Evolutionary conservation across 2,797 vertebrate genomes (phyloP).

Genomic region (Helicolenus hilgendorfi): DNA sequence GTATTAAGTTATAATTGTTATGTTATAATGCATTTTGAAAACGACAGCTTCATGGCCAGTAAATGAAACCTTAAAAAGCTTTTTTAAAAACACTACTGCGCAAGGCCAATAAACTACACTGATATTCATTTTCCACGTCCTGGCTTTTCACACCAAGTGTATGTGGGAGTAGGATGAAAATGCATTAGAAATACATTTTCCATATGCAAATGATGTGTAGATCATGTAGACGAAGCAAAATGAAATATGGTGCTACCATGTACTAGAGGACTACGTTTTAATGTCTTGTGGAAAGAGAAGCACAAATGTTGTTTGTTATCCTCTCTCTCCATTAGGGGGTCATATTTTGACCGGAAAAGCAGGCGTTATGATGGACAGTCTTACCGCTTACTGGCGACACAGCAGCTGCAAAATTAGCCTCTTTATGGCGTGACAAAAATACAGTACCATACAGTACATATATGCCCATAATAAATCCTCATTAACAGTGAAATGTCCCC

Average conservation of each 20-base stretch:
- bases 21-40: not conserved
- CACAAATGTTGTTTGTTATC: not conserved
- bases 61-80: not conserved
- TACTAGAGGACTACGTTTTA: not conserved
- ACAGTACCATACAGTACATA: not conserved
- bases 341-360: not conserved
- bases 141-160: not conserved
- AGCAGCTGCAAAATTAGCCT: slow-evolving; percentile 25
- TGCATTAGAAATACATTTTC: not conserved
- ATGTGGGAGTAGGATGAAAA: not conserved
- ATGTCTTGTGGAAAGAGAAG: not conserved
- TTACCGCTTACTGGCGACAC: not conserved
- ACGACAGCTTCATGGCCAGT: not conserved
- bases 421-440: not conserved
- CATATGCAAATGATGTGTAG: not conserved
- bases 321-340: not conserved
- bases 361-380: not conserved
- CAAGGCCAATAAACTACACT: not conserved
- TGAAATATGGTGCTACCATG: not conserved
- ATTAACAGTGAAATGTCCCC: slow-evolving; percentile 15
- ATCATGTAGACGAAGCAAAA: not conserved
- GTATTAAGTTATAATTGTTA: not conserved
- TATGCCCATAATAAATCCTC: not conserved
- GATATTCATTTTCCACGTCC: not conserved
- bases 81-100: not conserved